These are phyloP conservation scores for Orchesella cincta DNA, from an alignment of 1,140 invertebrate genomes.

Conservation along the genomic window DNA sequence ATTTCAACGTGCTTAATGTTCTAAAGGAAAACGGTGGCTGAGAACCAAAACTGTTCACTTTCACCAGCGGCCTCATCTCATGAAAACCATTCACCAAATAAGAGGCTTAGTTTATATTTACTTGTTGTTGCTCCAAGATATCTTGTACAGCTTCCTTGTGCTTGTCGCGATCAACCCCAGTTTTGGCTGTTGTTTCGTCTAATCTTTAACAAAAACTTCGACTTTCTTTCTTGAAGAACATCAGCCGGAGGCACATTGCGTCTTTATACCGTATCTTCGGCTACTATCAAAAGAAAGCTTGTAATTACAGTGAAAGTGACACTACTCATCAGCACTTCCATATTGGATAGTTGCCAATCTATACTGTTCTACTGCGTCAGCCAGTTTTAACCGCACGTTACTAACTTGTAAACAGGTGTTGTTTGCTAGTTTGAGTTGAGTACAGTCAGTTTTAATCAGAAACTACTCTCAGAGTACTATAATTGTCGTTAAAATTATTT, in stretches of 20 bases:
- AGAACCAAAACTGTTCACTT: not conserved
- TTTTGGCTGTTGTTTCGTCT: too few species aligned
- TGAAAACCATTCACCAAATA: slow-evolving; percentile 4
- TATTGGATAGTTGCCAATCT: slow-evolving; percentile 9
- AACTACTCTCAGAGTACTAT: too few species aligned
- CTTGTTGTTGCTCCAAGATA: not conserved
- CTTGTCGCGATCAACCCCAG: slow-evolving; percentile 23
- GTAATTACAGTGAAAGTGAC: slow-evolving; percentile 13
- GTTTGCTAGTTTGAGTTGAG: too few species aligned
- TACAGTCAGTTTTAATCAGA: too few species aligned
- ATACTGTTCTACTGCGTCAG: not conserved
- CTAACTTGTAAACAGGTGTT: too few species aligned
- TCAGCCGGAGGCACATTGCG: too few species aligned
- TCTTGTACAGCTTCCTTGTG: not conserved
- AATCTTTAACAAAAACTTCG: too few species aligned
- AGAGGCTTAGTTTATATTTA: not conserved
- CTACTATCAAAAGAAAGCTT: too few species aligned
- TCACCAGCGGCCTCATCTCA: not conserved
- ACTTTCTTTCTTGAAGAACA: too few species aligned
- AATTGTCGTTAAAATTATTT: too few species aligned
- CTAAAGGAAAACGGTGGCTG: not conserved
- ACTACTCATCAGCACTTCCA: not conserved
- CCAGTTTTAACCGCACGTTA: not conserved
- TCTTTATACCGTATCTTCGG: too few species aligned
- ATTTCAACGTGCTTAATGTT: not conserved